phyloP scores from a whole-genome alignment of 2,797 vertebrate species.

The Semaprochilodus insignis region DNA sequence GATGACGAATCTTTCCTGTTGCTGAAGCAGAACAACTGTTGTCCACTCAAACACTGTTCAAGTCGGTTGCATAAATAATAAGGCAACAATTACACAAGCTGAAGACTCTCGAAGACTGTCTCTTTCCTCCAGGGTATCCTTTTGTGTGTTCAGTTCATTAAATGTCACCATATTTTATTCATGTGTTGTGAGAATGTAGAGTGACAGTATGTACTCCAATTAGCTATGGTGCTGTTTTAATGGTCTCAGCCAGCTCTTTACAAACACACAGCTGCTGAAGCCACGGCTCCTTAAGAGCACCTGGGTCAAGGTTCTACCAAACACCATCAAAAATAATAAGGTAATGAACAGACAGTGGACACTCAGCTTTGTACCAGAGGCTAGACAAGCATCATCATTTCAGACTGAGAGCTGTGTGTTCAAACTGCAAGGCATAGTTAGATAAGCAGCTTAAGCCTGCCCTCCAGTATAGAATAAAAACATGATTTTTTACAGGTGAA shows the following conservation, averaged over 20 bases:
- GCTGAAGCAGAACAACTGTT: neutral
- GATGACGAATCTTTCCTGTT: neutral
- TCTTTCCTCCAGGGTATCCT: conserved; percentile 40
- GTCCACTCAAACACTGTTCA: neutral
- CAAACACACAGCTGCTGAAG: neutral
- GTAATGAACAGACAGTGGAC: neutral
- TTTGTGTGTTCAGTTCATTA: conserved; percentile 53
- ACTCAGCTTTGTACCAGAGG: neutral
- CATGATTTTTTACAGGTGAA: no score
- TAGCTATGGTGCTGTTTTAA: conserved; percentile 45
- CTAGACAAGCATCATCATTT: neutral
- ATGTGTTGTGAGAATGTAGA: conserved; percentile 53
- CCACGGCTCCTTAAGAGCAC: neutral
- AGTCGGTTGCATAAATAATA: neutral
- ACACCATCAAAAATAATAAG: conserved; percentile 4
- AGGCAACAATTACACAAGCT: conserved; percentile 12
- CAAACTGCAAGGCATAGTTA: neutral
- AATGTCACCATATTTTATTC: conserved; percentile 66
- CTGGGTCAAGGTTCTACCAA: conserved; percentile 1
- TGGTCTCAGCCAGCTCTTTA: conserved; percentile 18
- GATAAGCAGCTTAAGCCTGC: neutral
- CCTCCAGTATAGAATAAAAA: no score
- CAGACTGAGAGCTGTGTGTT: neutral
- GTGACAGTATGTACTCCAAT: conserved; percentile 45
- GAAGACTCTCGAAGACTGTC: conserved; percentile 11